Evolutionary conservation across 1,140 invertebrate species (phyloP).

Genomic region (Drosophila navojoa): DNA sequence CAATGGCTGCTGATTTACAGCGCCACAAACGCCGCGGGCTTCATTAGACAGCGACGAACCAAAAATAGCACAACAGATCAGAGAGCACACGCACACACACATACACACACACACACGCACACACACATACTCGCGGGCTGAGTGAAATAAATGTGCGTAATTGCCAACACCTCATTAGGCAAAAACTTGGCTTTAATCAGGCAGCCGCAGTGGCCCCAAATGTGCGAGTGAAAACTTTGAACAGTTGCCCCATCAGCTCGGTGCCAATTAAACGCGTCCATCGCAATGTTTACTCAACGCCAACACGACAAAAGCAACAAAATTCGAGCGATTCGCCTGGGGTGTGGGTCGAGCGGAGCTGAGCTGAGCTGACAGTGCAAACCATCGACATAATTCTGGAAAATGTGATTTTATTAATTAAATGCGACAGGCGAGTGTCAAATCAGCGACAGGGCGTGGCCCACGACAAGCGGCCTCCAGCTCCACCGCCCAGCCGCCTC

Average conservation of each 20-base stretch:
- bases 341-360: neutral
- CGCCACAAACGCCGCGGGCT: conserved; percentile 23
- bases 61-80: conserved; percentile 52
- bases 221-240: conserved; percentile 40
- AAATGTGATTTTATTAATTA: conserved; percentile 79
- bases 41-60: conserved; percentile 35
- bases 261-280: conserved; percentile 66
- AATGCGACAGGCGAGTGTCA: conserved; percentile 77
- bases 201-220: neutral
- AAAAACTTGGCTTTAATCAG: conserved; percentile 65
- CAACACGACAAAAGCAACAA: conserved; percentile 16
- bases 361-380: conserved; percentile 35
- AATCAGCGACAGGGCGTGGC: conserved; percentile 59
- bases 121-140: neutral
- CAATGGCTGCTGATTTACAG: conserved; percentile 61
- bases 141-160: conserved; percentile 41
- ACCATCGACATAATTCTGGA: conserved; percentile 70
- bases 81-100: conserved; percentile 6
- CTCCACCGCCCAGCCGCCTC: neutral
- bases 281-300: conserved; percentile 55
- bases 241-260: conserved; percentile 28
- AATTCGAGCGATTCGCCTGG: neutral
- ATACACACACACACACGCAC: conserved; percentile 9
- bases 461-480: neutral
- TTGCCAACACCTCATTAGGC: conserved; percentile 71